Base-by-base conservation (phyloP, 2,888 invertebrate genomes). In the Thymelicus sylvestris region DNA sequence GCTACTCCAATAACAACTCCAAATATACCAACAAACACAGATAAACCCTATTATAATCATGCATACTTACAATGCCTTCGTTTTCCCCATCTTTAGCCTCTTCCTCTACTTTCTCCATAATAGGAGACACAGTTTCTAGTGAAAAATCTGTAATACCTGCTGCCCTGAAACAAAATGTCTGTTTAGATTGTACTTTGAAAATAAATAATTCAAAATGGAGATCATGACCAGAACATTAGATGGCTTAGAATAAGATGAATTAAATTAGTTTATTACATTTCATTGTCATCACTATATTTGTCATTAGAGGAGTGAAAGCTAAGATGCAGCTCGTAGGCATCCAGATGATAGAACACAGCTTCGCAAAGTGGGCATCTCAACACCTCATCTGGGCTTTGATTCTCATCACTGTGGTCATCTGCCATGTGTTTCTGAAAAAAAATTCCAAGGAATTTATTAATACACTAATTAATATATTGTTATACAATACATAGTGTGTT, bases 351-450 rank as follows among this genome's bases (percentile, higher is more conserved):
- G 82, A 96, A 96, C 60, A 95, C 86, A 12, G 95, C 95, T 74
- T 95, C 95, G 81, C 96, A 96, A 19, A 95, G 89, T 4, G 95
- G 95, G 80, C 96, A 96, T 70, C 95, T 93, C 55, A 95, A 89
- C 61, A 96, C 86, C 79, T 95, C 95, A 64, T 92, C 95, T 2
- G 92, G 93, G 71, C 85, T 84, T 76, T 92, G 92, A 76, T 95
- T 95, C 76, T 95, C 94, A 84, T 94, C 89, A 73, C 81, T 80
- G 76, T 95, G 95, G 63, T 95, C 94, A 77, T 93, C 91, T 67
- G 84, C 83, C 74, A 94, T 87, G 80, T 95, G 95, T 87, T 95
- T 95, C 93, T 95, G 47, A 63, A 24, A 24, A 68, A 47, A 52
- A 61, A 73, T 12, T 61, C 44, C 44, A 44, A 44, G 8, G 7